Base-by-base conservation (phyloP, 2,888 invertebrate genomes). In the Blastobasis lacticolella region DNA sequence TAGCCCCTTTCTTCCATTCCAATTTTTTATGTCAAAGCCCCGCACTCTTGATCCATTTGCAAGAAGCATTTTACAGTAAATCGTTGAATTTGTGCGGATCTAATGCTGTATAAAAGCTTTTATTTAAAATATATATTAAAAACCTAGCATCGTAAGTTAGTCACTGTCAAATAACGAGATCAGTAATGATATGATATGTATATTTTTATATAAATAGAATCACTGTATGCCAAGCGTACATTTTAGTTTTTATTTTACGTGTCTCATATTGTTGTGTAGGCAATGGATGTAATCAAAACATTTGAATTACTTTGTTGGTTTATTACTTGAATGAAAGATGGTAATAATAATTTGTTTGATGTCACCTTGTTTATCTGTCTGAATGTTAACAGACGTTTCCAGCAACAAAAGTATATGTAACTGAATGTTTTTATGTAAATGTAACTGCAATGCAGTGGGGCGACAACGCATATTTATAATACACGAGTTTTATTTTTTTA, bases 401-500 rank as follows among this genome's bases (percentile, higher is more conserved):
- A 23, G 23, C 23, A 23, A 23, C 23, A 23, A 23, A 23, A 23
- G 23, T 23, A 23, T 23, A 23, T 23, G 23, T 1, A 23, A 23
- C 23, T 23, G 23, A 23, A 10, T 48, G 42, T 45, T n/a, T 44
- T 49, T 38, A 45, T 45, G 3, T 45, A 44, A 55, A 49, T 59
- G 71, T 72, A 71, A 68, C 71, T 75, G 73, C 73, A 73, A 73
- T 74, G 75, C 73, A 73, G 73, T 73, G 54, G 65, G 62, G 55
- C 60, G 57, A 62, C 62, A 66, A 69, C 67, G 69, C 67, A 67
- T 63, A 62, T 42, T 42, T 49, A 46, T 48, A 36, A 45, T 49
- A 37, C 45, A 38, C 45, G 1, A 44, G 38, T 49, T n/a, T 45
- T 45, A 45, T 45, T 45, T 45, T 45, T 45, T 10, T 36, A 36